Percentiles rank a stretch among this genome's conserved stretches.
These are phyloP conservation scores for Brachionichthys hirsutus DNA, from an alignment of 2,113 vertebrate genomes.

Conservation along the genomic window DNA sequence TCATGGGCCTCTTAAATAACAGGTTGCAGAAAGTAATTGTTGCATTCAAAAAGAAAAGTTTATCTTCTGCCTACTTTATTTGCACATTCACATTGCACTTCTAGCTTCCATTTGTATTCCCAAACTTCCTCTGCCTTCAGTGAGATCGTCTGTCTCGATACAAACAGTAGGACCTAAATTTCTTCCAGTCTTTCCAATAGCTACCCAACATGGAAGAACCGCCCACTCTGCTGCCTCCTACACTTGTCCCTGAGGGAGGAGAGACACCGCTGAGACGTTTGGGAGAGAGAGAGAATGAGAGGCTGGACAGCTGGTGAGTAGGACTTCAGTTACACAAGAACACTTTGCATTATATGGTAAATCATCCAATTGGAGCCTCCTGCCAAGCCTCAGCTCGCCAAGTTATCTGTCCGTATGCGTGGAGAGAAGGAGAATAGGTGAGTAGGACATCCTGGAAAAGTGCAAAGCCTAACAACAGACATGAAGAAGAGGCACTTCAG, in stretches of 20 bases:
- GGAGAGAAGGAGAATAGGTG: slow-evolving; percentile 38
- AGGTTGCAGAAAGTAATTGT: slow-evolving; percentile 4
- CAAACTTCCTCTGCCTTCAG: slow-evolving; percentile 31
- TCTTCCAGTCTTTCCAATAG: slow-evolving; percentile 50
- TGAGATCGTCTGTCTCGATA: slow-evolving; percentile 28
- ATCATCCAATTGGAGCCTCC: slow-evolving; percentile 30
- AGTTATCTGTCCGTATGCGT: slow-evolving; percentile 43
- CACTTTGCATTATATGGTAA: slow-evolving; percentile 64
- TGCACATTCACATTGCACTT: slow-evolving; percentile 16
- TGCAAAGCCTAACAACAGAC: slow-evolving; percentile 29
- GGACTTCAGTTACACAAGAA: slow-evolving; percentile 69
- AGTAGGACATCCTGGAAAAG: slow-evolving; percentile 18
- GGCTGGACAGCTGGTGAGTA: slow-evolving; percentile 77
- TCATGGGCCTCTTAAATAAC: background rate
- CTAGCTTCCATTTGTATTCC: slow-evolving; percentile 40
- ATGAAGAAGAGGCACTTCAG: slow-evolving; percentile 15
- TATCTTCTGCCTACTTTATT: slow-evolving; percentile 22
- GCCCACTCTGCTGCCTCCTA: slow-evolving; percentile 65
- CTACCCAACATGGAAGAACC: slow-evolving; percentile 58
- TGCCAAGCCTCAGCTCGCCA: slow-evolving; percentile 48
- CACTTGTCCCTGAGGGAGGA: slow-evolving; percentile 55
- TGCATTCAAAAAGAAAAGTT: slow-evolving; percentile 2
- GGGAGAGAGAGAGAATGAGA: slow-evolving; percentile 56
- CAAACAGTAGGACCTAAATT: slow-evolving; percentile 44
- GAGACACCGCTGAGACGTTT: slow-evolving; percentile 57